Conservation (phyloP, 2,888 invertebrate species). For the Volucella inanis region DNA sequence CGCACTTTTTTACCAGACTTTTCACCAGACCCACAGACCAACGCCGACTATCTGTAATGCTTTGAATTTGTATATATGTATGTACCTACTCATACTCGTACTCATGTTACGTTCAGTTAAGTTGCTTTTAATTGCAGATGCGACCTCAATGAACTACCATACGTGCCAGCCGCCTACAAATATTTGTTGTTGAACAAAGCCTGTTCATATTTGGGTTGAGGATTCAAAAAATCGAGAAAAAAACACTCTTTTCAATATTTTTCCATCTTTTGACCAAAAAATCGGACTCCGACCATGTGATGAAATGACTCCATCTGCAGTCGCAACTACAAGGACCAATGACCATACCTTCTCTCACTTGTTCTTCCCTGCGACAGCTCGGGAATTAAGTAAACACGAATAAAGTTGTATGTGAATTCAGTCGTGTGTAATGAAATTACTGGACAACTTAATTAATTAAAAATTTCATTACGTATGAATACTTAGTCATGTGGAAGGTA, state of each 20-base stretch:
- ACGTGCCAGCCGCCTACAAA: conserved; percentile 37
- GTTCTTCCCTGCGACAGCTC: conserved; percentile 1
- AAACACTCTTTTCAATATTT: conserved; percentile 22
- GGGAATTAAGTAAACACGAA: conserved; percentile 54
- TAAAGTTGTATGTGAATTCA: conserved; percentile 71
- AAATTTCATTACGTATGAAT: conserved; percentile 60
- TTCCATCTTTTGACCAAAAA: neutral
- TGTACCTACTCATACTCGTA: no score
- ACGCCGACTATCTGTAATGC: neutral
- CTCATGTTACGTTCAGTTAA: conserved; percentile 13
- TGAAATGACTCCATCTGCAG: conserved; percentile 25
- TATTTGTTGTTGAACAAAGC: conserved; percentile 56
- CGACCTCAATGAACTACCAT: conserved; percentile 59
- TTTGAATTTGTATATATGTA: neutral
- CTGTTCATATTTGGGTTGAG: conserved; percentile 34
- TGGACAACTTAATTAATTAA: conserved; percentile 80
- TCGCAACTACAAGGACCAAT: neutral
- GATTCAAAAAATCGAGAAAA: no score
- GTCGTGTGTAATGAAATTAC: conserved; percentile 77
- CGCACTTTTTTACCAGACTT: conserved; percentile 32
- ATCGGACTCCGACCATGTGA: conserved; percentile 17
- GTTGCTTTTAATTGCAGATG: conserved; percentile 56
- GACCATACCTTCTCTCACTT: no score
- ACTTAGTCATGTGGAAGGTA: conserved; percentile 37
- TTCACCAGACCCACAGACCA: neutral